A percentile compares a stretch with the other conserved stretches of the same genome.
Conservation (phyloP, 1,140 invertebrate species). For the Rhopalosiphum maidis region DNA sequence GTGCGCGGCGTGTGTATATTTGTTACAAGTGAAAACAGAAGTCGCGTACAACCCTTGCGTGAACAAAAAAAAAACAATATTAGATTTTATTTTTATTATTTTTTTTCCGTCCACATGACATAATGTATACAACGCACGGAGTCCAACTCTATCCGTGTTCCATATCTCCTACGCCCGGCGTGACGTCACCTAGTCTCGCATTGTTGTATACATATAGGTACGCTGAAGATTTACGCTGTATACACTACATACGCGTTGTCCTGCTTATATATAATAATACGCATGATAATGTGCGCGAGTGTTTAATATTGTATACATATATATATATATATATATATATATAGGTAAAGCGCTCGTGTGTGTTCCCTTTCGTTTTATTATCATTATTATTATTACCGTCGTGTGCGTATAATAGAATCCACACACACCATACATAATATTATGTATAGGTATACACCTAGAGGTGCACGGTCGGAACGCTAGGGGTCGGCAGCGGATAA, state of each 20-base stretch:
- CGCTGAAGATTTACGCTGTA: not conserved
- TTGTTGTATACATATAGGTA: not conserved
- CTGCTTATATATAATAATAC: not conserved
- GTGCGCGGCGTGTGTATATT: not conserved
- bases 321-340: not conserved
- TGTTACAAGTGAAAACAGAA: conserved; percentile 7
- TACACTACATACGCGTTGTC: not conserved
- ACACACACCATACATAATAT: not conserved
- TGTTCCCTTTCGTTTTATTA: conserved; percentile 27
- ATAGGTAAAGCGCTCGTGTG: conserved; percentile 14
- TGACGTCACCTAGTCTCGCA: not conserved
- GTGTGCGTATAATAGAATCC: not conserved
- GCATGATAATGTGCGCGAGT: not conserved
- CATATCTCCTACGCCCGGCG: not conserved
- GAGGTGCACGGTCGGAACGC: not conserved
- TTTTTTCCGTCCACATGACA: not conserved
- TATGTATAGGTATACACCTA: not conserved
- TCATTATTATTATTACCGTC: not conserved
- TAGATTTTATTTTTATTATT: conserved; percentile 1
- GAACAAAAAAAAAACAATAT: not conserved
- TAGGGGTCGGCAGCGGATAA: not conserved
- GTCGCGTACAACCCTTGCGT: not conserved
- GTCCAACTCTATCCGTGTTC: not conserved
- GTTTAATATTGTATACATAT: not conserved
- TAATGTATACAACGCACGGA: not conserved